These are phyloP conservation scores for Cryptotermes secundus DNA, from an alignment of 1,140 invertebrate species.

Conservation along the genomic window DNA sequence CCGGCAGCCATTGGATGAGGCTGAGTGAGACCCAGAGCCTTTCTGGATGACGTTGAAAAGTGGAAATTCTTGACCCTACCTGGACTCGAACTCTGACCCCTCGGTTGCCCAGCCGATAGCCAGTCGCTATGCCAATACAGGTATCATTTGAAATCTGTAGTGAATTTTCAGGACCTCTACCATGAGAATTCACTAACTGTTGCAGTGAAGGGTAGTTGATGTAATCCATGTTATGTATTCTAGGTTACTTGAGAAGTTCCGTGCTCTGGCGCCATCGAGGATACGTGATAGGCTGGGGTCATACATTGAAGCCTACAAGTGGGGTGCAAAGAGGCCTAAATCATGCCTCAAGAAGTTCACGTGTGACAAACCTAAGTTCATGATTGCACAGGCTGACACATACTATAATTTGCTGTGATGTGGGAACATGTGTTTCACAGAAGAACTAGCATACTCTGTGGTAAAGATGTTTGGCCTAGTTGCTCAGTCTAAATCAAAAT, in stretches of 20 bases:
- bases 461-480: neutral
- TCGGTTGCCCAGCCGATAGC: no score
- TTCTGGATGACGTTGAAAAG: no score
- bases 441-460: neutral
- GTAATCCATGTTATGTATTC: neutral
- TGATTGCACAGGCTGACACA: neutral
- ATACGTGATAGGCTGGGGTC: slow-evolving; percentile 13
- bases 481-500: no score
- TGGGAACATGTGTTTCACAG: no score
- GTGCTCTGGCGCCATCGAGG: neutral
- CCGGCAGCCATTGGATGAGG: no score
- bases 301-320: slow-evolving; percentile 26
- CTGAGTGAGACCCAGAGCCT: no score
- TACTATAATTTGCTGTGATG: neutral
- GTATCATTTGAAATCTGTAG: no score
- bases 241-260: slow-evolving; percentile 28
- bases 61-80: no score
- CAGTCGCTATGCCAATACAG: no score
- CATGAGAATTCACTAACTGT: neutral
- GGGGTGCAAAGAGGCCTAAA: neutral
- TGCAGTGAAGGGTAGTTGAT: neutral
- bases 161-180: no score
- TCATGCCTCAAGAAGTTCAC: neutral
- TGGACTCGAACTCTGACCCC: no score
- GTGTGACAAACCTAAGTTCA: slow-evolving; percentile 18